phyloP scores from a whole-genome alignment of 2,113 vertebrate genomes.

The Charadrius vociferus region DNA sequence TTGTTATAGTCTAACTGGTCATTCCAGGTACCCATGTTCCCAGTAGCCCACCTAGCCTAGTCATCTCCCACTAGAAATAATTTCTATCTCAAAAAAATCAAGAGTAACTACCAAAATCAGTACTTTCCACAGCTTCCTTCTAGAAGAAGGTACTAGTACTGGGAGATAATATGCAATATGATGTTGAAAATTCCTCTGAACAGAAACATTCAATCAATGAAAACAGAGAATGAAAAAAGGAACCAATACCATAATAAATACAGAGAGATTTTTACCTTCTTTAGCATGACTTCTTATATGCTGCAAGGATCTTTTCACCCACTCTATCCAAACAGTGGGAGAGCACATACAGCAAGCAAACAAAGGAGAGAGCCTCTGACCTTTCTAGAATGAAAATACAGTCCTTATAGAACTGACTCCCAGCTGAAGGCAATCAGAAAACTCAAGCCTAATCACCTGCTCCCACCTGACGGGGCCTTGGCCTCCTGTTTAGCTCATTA shows the following conservation, averaged over 20 bases:
- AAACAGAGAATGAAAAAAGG: neutral
- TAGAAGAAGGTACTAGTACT: neutral
- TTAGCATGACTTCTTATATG: neutral
- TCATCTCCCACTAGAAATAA: neutral
- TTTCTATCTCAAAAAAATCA: neutral
- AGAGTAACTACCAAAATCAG: neutral
- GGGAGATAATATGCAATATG: fast-evolving
- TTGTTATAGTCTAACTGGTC: neutral
- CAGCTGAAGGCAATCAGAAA: neutral
- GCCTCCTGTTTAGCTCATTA: neutral
- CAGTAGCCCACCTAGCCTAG: neutral
- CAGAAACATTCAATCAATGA: neutral
- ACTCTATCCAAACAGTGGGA: neutral
- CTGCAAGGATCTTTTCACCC: neutral
- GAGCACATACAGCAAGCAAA: neutral
- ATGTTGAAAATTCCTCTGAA: neutral
- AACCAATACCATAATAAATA: neutral
- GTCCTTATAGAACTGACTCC: neutral
- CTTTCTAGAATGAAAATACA: neutral
- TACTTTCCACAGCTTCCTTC: neutral
- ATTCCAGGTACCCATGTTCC: neutral
- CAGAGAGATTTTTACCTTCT: neutral
- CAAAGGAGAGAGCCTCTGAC: neutral
- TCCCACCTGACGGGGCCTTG: neutral
- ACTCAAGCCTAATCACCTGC: neutral